These are phyloP conservation scores for Triplophysa bombifrons DNA, from an alignment of 2,797 vertebrate genomes.

Conservation along the genomic window DNA sequence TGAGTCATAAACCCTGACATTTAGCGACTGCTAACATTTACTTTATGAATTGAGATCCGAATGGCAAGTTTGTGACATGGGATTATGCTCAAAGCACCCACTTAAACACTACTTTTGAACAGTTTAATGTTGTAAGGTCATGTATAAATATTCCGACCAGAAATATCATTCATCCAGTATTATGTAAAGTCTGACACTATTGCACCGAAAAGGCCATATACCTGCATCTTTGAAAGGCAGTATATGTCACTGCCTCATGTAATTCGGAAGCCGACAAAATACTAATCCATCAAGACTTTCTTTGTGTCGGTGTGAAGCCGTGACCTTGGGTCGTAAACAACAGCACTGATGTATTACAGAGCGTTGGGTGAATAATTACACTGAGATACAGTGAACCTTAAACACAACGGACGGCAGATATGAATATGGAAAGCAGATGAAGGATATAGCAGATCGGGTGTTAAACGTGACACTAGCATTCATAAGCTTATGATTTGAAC, in stretches of 20 bases:
- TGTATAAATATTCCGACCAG: not conserved
- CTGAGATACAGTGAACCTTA: constrained; percentile 52
- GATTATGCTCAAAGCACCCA: not conserved
- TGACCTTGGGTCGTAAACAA: constrained; percentile 72
- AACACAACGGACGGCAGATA: constrained; percentile 44
- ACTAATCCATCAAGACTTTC: constrained; percentile 69
- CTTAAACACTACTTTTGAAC: not conserved
- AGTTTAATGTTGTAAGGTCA: constrained; percentile 27
- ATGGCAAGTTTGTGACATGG: not conserved
- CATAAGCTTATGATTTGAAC: not conserved
- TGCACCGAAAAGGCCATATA: constrained; percentile 50
- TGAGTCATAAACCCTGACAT: constrained; percentile 21
- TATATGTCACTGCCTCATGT: constrained; percentile 66
- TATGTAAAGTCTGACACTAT: constrained; percentile 52
- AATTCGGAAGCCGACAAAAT: constrained; percentile 64
- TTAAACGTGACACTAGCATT: constrained; percentile 20
- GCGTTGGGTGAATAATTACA: constrained; percentile 67
- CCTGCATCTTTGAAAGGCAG: constrained; percentile 58
- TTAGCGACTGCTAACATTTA: constrained; percentile 17
- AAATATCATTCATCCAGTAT: constrained; percentile 50
- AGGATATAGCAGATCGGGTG: constrained; percentile 12
- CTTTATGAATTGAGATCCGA: constrained; percentile 6
- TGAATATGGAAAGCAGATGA: constrained; percentile 44
- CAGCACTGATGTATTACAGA: constrained; percentile 67
- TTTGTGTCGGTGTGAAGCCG: constrained; percentile 55